Conservation (phyloP, 2,888 invertebrate species). For the Carterocephalus palaemon region DNA sequence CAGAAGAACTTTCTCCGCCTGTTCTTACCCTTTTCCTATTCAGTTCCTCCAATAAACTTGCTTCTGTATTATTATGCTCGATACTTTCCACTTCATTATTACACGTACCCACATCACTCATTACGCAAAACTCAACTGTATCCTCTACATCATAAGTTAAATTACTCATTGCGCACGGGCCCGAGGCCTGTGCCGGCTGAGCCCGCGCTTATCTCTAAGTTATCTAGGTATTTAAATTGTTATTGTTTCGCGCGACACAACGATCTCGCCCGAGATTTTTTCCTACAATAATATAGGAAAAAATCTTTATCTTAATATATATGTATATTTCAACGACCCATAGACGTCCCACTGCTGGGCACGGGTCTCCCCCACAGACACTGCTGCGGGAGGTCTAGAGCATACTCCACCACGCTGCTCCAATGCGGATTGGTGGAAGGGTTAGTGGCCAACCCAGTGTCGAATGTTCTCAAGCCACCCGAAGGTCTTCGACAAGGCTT, state of each 20-base stretch:
- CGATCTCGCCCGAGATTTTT: neutral
- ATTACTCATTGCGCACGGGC: neutral
- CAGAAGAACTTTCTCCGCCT: neutral
- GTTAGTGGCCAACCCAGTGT: too few relatives aligned
- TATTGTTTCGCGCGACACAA: neutral
- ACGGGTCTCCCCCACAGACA: too few relatives aligned
- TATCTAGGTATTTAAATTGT: neutral
- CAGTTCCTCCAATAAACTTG: neutral
- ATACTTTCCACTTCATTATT: neutral
- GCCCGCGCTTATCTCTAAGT: neutral
- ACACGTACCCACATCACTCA: neutral
- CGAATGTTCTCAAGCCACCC: too few relatives aligned
- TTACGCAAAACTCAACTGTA: neutral
- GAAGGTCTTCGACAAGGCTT: too few relatives aligned
- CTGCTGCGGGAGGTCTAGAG: too few relatives aligned
- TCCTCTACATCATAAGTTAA: neutral
- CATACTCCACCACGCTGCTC: too few relatives aligned
- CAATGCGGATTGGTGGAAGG: too few relatives aligned
- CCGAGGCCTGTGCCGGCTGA: neutral
- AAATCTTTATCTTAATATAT: too few relatives aligned
- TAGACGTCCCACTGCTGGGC: too few relatives aligned
- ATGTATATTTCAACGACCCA: too few relatives aligned
- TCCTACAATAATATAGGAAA: too few relatives aligned
- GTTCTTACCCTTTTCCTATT: conserved; percentile 1
- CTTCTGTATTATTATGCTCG: neutral